Evolutionary conservation across 2,113 vertebrate species (phyloP).

Genomic region (Bufo bufo): DNA sequence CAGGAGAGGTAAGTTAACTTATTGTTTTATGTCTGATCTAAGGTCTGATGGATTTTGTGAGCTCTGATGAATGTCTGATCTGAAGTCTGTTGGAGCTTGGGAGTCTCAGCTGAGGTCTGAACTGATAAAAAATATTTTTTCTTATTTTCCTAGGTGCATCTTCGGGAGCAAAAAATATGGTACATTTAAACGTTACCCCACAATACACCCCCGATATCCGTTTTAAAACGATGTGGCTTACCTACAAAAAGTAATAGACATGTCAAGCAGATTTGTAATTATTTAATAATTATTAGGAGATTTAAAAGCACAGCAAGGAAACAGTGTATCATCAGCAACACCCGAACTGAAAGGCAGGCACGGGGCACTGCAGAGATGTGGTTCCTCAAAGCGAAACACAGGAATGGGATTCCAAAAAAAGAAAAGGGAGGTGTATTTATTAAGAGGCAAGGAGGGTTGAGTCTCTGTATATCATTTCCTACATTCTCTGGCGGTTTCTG

Average conservation of each 20-base stretch:
- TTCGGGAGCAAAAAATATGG: too few relatives aligned
- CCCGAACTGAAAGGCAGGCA: background rate
- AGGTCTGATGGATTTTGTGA: too few relatives aligned
- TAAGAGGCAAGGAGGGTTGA: background rate
- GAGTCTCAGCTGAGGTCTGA: too few relatives aligned
- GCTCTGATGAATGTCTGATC: too few relatives aligned
- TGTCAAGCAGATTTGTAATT: conserved; percentile 21
- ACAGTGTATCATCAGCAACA: conserved; percentile 20
- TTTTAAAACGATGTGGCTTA: too few relatives aligned
- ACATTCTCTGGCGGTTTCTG: conserved; percentile 19
- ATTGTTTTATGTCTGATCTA: too few relatives aligned
- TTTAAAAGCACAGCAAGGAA: conserved; percentile 53
- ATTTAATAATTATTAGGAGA: conserved; percentile 54
- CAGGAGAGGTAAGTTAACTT: too few relatives aligned
- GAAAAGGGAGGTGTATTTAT: background rate
- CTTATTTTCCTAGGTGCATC: too few relatives aligned
- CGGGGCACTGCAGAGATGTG: conserved; percentile 22
- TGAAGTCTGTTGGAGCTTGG: too few relatives aligned
- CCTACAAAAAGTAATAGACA: background rate
- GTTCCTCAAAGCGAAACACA: conserved; percentile 4
- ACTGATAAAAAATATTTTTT: too few relatives aligned
- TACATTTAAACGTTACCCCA: too few relatives aligned
- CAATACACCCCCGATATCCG: too few relatives aligned
- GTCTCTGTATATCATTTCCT: background rate
- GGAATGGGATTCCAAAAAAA: conserved; percentile 33